phyloP scores from a whole-genome alignment of 2,888 invertebrate species.

The Nephrotoma guestfalica region DNA sequence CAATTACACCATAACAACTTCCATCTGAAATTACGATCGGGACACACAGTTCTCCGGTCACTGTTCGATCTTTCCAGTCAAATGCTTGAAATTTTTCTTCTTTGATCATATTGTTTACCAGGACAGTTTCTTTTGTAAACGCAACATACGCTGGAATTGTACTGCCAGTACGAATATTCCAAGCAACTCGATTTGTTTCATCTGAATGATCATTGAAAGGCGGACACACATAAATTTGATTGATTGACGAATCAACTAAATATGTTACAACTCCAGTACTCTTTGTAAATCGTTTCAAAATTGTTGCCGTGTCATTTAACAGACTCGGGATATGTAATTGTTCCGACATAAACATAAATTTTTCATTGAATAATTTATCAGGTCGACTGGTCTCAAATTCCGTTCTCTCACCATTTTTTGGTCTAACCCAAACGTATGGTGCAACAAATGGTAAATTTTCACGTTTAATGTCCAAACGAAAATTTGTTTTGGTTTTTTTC shows the following conservation, averaged over 20 bases:
- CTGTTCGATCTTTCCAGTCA: constrained; percentile 23
- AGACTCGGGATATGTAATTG: neutral
- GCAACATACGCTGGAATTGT: constrained; percentile 44
- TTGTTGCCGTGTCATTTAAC: neutral
- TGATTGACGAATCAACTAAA: neutral
- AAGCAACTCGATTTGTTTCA: neutral
- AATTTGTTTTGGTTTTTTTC: neutral
- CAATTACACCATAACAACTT: constrained; percentile 29
- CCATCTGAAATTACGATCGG: constrained; percentile 30
- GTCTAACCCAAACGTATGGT: neutral
- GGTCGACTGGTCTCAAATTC: neutral
- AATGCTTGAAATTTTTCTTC: constrained; percentile 30
- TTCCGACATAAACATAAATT: neutral
- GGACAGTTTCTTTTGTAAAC: constrained; percentile 35
- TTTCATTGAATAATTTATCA: neutral
- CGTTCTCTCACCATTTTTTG: neutral
- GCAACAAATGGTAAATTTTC: neutral
- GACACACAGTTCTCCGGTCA: constrained; percentile 30
- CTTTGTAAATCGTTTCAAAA: neutral
- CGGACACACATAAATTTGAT: constrained; percentile 19
- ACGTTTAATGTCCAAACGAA: neutral
- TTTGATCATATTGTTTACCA: constrained; percentile 39
- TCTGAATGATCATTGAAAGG: neutral
- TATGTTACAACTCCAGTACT: neutral
- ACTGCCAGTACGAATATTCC: constrained; percentile 23